A percentile compares a stretch with the other conserved stretches of the same genome.
phyloP scores from a whole-genome alignment of 2,797 vertebrate genomes.

The Xiphorhynchus erythropygius region DNA sequence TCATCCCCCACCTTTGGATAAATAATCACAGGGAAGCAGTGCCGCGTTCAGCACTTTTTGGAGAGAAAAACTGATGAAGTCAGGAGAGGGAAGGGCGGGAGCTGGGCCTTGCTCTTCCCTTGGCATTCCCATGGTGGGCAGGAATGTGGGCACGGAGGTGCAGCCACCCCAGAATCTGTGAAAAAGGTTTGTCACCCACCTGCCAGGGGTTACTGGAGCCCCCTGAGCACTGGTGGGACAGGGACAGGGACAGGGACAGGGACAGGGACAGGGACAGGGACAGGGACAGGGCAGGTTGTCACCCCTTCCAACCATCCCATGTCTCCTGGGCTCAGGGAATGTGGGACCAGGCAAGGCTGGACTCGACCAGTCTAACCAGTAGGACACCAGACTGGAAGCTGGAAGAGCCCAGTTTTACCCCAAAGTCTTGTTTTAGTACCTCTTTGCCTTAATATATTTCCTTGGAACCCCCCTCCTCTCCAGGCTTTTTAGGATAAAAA shows the following conservation, averaged over 20 bases:
- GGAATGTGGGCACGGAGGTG: fast-evolving
- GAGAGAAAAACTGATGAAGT: neutral
- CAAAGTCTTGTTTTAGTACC: neutral
- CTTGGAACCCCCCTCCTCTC: fast-evolving
- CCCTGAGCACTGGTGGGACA: fast-evolving
- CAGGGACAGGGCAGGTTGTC: neutral
- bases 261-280: neutral
- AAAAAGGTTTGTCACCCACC: fast-evolving
- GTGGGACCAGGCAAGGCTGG: neutral
- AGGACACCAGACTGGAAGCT: neutral
- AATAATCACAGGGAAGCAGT: neutral
- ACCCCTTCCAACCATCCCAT: neutral
- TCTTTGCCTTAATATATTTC: neutral
- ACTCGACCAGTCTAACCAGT: neutral
- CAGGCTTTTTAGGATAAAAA: neutral
- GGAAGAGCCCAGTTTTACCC: neutral
- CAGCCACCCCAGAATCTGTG: neutral
- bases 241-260: neutral
- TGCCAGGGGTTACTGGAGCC: neutral
- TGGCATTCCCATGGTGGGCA: neutral
- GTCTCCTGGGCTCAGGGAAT: neutral
- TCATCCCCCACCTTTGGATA: constrained; percentile 7
- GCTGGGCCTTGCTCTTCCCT: neutral
- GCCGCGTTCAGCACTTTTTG: constrained; percentile 32
- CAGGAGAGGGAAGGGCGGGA: neutral